Conservation (phyloP, 2,888 invertebrate genomes). For the Podabrus alpinus region DNA sequence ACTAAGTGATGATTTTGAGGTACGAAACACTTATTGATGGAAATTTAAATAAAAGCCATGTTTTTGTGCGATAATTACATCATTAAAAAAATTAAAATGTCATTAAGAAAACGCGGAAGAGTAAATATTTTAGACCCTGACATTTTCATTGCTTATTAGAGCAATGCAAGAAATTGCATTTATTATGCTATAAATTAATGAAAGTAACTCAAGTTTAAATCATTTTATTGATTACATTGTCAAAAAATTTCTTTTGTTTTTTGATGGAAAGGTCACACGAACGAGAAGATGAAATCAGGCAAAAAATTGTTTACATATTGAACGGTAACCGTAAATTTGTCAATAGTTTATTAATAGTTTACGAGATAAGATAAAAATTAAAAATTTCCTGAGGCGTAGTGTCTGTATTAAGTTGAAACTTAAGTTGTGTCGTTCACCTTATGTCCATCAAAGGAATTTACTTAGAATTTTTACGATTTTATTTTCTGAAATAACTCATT, state of each 20-base stretch:
- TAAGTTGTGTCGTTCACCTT: neutral
- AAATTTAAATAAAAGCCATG: neutral
- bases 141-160: slow-evolving; percentile 7
- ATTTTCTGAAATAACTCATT: neutral
- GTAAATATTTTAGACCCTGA: slow-evolving; percentile 11
- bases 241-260: neutral
- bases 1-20: neutral
- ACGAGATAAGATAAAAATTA: neutral
- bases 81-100: slow-evolving; percentile 9
- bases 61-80: neutral
- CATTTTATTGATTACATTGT: neutral
- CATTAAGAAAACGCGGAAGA: slow-evolving; percentile 13
- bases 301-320: slow-evolving; percentile 2
- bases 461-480: neutral
- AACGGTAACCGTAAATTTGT: slow-evolving; percentile 1
- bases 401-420: neutral
- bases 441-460: neutral
- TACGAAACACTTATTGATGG: neutral
- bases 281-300: neutral
- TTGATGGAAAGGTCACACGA: neutral
- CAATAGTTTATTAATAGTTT: neutral
- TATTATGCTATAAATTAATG: neutral
- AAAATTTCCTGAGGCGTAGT: neutral
- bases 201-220: neutral
- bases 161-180: neutral